phyloP scores from a whole-genome alignment of 2,113 vertebrate species.

The Pseudois nayaur region DNA sequence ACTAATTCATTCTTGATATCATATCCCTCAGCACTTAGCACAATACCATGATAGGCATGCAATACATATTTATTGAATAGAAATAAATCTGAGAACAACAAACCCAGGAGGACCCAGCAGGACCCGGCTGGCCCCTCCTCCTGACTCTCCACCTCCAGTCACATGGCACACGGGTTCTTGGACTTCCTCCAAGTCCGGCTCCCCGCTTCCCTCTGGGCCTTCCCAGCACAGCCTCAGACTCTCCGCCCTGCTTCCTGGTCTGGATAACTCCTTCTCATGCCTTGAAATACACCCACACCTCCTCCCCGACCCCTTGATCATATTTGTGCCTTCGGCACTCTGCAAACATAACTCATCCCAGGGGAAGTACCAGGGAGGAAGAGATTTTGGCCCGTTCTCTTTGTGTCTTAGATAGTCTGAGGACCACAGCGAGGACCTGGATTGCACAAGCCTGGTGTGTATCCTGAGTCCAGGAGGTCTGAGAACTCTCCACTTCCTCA shows the following conservation, averaged over 20 bases:
- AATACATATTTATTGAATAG: neutral
- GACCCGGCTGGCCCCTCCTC: neutral
- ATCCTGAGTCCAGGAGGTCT: neutral
- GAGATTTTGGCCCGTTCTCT: neutral
- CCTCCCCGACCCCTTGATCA: neutral
- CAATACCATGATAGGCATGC: neutral
- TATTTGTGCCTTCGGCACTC: rapidly evolving
- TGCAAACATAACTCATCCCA: neutral
- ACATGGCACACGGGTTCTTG: neutral
- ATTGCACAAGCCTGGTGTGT: neutral
- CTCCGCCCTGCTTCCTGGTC: neutral
- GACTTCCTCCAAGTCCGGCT: too few relatives aligned
- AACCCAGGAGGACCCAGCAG: neutral
- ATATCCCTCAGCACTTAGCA: neutral
- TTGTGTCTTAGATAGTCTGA: neutral
- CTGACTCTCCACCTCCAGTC: neutral
- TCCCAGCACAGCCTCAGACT: rapidly evolving
- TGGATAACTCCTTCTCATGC: neutral
- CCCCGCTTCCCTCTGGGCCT: neutral
- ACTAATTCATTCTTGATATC: neutral
- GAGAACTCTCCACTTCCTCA: neutral
- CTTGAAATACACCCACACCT: neutral
- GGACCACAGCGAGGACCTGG: neutral
- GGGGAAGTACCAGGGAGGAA: neutral
- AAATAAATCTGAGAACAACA: neutral